A percentile compares a stretch with the other conserved stretches of the same genome.
Conservation (phyloP, 2,888 invertebrate genomes). For the Crepidodera aurea region DNA sequence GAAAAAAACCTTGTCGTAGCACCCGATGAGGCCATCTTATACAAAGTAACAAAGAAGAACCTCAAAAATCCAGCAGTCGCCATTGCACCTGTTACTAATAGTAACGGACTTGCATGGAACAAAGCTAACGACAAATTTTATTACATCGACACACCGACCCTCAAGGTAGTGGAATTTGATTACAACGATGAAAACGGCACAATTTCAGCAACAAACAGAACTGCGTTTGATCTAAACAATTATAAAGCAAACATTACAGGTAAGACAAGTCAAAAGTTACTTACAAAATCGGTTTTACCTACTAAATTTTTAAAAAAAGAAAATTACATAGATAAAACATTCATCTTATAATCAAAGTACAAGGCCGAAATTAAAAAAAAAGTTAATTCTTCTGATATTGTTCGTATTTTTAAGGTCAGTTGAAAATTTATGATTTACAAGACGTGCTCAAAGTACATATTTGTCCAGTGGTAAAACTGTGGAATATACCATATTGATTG, state of each 20-base stretch:
- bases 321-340: too few relatives aligned
- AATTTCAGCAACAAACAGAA: conserved; percentile 54
- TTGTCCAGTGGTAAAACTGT: too few relatives aligned
- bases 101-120: conserved; percentile 84
- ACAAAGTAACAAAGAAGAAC: conserved; percentile 63
- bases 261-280: too few relatives aligned
- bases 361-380: too few relatives aligned
- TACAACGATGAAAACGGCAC: conserved; percentile 68
- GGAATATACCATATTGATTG: too few relatives aligned
- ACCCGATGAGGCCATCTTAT: conserved; percentile 68
- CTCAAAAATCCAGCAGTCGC: conserved; percentile 49
- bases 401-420: too few relatives aligned
- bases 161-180: conserved; percentile 74
- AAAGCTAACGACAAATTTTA: conserved; percentile 74
- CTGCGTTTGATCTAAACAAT: conserved; percentile 40
- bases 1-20: conserved; percentile 58
- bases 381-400: neutral
- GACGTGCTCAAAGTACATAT: too few relatives aligned
- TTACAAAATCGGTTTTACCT: too few relatives aligned
- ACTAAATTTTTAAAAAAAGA: too few relatives aligned
- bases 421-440: too few relatives aligned
- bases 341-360: too few relatives aligned
- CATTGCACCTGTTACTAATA: conserved; percentile 67
- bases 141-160: conserved; percentile 78
- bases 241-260: conserved; percentile 32